Evolutionary conservation across 2,113 vertebrate species (phyloP), one percentile per base, ranked within the genome.

Genomic region (Macquaria ambigua): DNA sequence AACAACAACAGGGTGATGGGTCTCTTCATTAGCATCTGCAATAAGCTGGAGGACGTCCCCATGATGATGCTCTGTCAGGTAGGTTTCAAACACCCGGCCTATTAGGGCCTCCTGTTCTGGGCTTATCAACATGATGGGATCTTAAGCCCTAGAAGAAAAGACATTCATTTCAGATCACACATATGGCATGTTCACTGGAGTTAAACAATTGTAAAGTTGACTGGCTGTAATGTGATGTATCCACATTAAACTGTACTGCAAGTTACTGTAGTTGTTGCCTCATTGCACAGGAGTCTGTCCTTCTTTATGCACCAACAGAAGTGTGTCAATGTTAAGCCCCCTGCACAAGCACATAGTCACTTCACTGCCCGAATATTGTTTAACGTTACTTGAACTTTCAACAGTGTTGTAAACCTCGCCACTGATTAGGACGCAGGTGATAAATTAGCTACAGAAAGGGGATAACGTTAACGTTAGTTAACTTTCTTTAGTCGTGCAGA

Each of bases 51-150:
- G 79, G 34, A 99, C 87, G 62, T 99, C 97, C 0, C 85, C 94
- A 67, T 90, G 85, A 90, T 99, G 98, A 93, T 98, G 95, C 88
- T 97, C 96, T 12, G 90, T 88, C 84, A 97, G 91, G 55, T 97
- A 98, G 0, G 95, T 95, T 88, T 98, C 96, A 79, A 99, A 98
- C 64, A 97, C 96, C 81, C 96, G 96, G 31, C 96, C 96, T 63
- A 97, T 93, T 77, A 98, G 83, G 8, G 86, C 89, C 74, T 97
- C 96, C 84, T 98, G 97, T 0, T 97, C 96, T 0, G 77, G 83
- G 74, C 90, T 95, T 66, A 99, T 92, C 74, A 52, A 72, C 97
- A 97, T 21, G 55, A 28, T 43, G 46, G 3, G 55, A 89, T 79
- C 14, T 14, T 50, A 59, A 66, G 15, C 20, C 72, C 81, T 85